These are phyloP conservation scores for Sarcophaga rosellei DNA, from an alignment of 2,888 invertebrate species.

Conservation along the genomic window DNA sequence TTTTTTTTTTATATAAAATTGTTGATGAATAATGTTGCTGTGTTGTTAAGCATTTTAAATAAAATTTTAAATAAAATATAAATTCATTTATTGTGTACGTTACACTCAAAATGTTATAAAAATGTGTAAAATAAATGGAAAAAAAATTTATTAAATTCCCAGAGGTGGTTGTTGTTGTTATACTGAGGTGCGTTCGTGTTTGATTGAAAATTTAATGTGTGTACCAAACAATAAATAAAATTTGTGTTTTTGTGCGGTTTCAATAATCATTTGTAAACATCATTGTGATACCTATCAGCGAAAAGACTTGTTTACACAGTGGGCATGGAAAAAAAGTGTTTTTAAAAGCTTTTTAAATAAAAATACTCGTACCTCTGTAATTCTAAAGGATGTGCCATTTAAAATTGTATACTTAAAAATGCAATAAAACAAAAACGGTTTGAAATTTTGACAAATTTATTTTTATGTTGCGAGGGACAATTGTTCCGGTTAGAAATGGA, in stretches of 20 bases:
- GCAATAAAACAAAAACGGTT: no score
- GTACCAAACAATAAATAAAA: conserved; percentile 13
- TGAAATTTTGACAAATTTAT: no score
- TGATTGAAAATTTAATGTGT: background rate
- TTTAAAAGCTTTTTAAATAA: no score
- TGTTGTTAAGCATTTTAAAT: background rate
- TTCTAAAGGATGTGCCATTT: no score
- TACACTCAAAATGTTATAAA: background rate
- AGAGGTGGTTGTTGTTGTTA: background rate
- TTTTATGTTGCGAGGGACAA: no score
- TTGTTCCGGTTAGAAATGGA: no score
- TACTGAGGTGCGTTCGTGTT: conserved; percentile 9
- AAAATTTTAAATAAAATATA: background rate
- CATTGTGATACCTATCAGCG: background rate
- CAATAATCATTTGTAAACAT: conserved; percentile 31
- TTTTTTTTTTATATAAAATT: background rate
- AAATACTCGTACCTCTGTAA: no score
- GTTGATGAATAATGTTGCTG: background rate
- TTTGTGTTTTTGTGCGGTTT: background rate
- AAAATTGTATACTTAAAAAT: no score
- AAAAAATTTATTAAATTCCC: conserved; percentile 1
- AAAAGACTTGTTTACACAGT: background rate
- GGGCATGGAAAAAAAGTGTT: background rate
- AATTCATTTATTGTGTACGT: background rate
- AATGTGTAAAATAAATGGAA: background rate